A percentile compares a stretch with the other conserved stretches of the same genome.
Conservation (phyloP, 2,888 invertebrate genomes). For the Palloptera scutellata region DNA sequence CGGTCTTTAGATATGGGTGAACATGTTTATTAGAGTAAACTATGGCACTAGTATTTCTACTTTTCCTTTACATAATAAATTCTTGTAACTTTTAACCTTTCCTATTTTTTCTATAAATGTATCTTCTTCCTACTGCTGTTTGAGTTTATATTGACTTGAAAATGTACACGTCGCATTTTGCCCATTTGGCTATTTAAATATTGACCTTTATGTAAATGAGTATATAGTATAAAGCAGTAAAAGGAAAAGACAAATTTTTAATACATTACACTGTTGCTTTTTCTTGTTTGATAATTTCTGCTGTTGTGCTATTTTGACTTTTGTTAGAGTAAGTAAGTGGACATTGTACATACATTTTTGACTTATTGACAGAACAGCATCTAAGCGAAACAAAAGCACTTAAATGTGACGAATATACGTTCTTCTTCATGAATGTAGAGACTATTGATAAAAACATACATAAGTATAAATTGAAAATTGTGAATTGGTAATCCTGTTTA, state of each 20-base stretch:
- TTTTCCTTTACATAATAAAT: no score
- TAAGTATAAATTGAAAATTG: no score
- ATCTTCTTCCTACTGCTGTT: no score
- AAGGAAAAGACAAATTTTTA: constrained; percentile 15
- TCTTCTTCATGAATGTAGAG: no score
- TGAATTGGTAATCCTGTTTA: no score
- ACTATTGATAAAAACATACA: no score
- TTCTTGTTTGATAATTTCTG: neutral
- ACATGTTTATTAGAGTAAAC: no score
- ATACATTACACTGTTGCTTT: neutral
- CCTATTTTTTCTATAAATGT: no score
- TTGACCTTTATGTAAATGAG: constrained; percentile 53
- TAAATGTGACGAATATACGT: neutral
- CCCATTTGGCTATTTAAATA: constrained; percentile 43
- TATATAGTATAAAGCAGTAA: constrained; percentile 66
- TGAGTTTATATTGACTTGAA: no score
- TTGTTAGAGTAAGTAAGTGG: neutral
- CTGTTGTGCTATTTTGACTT: neutral
- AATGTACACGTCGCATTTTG: neutral
- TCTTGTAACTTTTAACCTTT: no score
- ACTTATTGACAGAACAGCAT: neutral
- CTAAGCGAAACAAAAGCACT: neutral
- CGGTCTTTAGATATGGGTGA: no score
- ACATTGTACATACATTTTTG: neutral
- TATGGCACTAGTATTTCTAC: no score